Evolutionary conservation across 1,140 invertebrate species (phyloP).

Genomic region (Drepana arcuata): DNA sequence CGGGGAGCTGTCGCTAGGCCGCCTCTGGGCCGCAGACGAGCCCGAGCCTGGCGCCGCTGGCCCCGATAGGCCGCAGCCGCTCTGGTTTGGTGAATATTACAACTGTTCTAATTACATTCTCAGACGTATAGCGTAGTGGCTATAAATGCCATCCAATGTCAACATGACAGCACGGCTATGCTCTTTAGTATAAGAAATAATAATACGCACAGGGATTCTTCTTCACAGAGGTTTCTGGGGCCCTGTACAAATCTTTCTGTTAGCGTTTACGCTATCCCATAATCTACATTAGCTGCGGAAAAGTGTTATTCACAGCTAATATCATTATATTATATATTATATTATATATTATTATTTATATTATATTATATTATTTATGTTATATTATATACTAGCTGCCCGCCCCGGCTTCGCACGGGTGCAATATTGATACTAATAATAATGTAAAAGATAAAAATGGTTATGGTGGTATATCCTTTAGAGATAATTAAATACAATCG

Average conservation of each 20-base stretch:
- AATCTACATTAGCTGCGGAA: no score
- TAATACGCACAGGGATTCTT: not conserved
- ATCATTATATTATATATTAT: no score
- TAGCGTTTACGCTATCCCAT: no score
- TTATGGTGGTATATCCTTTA: no score
- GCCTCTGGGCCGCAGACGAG: slow-evolving; percentile 62
- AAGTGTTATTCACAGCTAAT: no score
- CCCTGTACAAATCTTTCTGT: not conserved
- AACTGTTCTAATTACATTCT: slow-evolving; percentile 1
- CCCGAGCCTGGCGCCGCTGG: slow-evolving; percentile 40
- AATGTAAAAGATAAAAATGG: no score
- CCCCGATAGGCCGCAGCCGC: slow-evolving; percentile 33
- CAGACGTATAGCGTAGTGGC: not conserved
- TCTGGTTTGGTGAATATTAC: slow-evolving; percentile 52
- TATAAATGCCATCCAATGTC: not conserved
- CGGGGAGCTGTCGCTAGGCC: slow-evolving; percentile 52
- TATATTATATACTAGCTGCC: no score
- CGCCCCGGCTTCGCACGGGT: no score
- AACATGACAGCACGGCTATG: not conserved
- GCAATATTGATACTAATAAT: no score
- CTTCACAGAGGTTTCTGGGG: not conserved
- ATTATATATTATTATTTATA: no score
- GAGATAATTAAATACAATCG: no score
- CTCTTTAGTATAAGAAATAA: not conserved
- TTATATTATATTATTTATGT: no score